Conservation (phyloP, 2,888 invertebrate species). For the Cyclophora albipunctata region DNA sequence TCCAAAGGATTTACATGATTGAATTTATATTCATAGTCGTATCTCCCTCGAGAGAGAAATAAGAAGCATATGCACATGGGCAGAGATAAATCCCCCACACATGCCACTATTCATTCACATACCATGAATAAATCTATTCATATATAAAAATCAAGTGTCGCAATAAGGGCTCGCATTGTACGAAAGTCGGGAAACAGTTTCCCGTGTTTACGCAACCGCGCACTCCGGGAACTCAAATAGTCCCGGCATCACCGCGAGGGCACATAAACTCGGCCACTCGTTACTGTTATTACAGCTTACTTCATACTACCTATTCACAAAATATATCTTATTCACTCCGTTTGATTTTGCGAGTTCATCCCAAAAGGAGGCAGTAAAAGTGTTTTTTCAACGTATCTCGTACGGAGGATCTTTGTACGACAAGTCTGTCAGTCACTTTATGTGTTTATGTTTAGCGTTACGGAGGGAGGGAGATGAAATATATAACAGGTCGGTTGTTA, state of each 20-base stretch:
- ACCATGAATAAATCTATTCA: slow-evolving; percentile 39
- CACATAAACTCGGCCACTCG: slow-evolving; percentile 11
- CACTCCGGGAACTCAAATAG: slow-evolving; percentile 32
- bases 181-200: slow-evolving; percentile 6
- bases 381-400: slow-evolving; percentile 19
- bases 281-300: slow-evolving; percentile 15
- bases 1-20: no score
- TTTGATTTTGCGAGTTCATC: slow-evolving; percentile 19
- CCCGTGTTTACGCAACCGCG: slow-evolving; percentile 33
- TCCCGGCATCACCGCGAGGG: slow-evolving; percentile 4
- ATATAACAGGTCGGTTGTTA: slow-evolving; percentile 13
- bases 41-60: no score
- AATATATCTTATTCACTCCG: slow-evolving; percentile 14
- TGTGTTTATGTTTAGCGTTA: slow-evolving; percentile 21
- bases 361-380: slow-evolving; percentile 14
- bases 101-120: slow-evolving; percentile 16
- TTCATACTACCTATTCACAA: neutral
- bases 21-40: neutral
- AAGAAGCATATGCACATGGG: no score
- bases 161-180: slow-evolving; percentile 10
- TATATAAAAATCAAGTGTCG: slow-evolving; percentile 10
- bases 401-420: slow-evolving; percentile 13
- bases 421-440: slow-evolving; percentile 18
- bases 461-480: slow-evolving; percentile 16
- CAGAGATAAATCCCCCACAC: slow-evolving; percentile 3